phyloP scores from a whole-genome alignment of 2,113 vertebrate genomes.

The Daphoenositta chrysoptera region DNA sequence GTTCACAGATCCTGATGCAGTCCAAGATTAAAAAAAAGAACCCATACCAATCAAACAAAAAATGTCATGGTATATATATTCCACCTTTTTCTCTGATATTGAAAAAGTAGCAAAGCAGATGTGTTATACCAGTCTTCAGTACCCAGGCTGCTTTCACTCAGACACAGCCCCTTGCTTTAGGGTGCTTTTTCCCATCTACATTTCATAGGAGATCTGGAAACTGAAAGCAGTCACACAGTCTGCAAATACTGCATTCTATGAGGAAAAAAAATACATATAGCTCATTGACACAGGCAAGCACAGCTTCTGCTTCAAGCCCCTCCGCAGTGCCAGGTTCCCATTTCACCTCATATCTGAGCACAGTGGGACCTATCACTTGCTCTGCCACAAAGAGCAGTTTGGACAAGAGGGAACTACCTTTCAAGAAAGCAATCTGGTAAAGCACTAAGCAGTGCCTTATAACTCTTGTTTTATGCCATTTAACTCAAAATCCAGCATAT shows the following conservation, averaged over 20 bases:
- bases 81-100: background rate
- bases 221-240: background rate
- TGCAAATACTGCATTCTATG: background rate
- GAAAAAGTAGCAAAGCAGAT: background rate
- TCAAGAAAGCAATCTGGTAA: background rate
- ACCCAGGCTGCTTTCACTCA: background rate
- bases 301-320: background rate
- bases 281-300: background rate
- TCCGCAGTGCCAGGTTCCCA: background rate
- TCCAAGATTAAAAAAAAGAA: background rate
- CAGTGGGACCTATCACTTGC: background rate
- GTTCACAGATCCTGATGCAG: background rate
- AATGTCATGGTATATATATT: background rate
- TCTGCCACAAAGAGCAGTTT: background rate
- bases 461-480: background rate
- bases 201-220: background rate
- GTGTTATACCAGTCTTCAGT: background rate
- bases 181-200: background rate
- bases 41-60: background rate
- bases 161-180: background rate
- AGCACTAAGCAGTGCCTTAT: background rate
- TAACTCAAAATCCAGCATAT: background rate
- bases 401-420: background rate
- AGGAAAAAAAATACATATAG: background rate
- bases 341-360: fast-evolving